A percentile compares a stretch with the other conserved stretches of the same genome.
Evolutionary conservation across 2,113 vertebrate species (phyloP).

Genomic region (Perca schrenkii): DNA sequence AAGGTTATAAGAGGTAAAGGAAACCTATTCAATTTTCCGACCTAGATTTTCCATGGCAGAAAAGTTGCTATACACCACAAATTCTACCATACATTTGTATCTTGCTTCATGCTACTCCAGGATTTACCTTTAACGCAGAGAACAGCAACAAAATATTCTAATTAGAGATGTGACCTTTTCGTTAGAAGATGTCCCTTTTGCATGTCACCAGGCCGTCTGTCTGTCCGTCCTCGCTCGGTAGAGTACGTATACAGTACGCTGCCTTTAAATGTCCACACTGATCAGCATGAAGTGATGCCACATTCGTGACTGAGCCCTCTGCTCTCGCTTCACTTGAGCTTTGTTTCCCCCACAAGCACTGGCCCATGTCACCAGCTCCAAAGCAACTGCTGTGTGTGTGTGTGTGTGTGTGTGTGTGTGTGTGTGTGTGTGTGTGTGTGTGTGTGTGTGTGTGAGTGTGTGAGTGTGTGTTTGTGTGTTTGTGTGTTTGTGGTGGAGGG

Average conservation of each 20-base stretch:
- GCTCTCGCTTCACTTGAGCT: constrained; percentile 75
- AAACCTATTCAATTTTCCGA: neutral
- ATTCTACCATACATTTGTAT: neutral
- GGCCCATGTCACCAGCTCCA: constrained; percentile 70
- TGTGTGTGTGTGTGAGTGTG: constrained; percentile 1
- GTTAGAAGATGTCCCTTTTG: neutral
- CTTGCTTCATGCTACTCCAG: neutral
- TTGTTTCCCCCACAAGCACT: constrained; percentile 68
- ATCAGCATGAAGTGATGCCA: constrained; percentile 53
- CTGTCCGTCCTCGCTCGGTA: neutral
- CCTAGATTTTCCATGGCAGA: too few relatives aligned
- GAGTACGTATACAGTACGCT: neutral
- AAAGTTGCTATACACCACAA: too few relatives aligned
- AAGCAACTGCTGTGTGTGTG: constrained; percentile 8
- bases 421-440: neutral
- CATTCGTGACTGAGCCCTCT: constrained; percentile 71
- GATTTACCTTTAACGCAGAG: neutral
- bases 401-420: neutral
- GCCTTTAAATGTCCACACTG: constrained; percentile 51
- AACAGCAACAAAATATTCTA: neutral
- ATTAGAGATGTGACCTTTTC: constrained; percentile 11
- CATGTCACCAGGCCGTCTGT: neutral
- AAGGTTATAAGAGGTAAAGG: neutral
- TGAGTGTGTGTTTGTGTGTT: neutral
- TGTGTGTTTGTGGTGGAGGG: constrained; percentile 1